Evolutionary conservation across 1,140 invertebrate species (phyloP).

Genomic region (Dufourea novaeangliae): DNA sequence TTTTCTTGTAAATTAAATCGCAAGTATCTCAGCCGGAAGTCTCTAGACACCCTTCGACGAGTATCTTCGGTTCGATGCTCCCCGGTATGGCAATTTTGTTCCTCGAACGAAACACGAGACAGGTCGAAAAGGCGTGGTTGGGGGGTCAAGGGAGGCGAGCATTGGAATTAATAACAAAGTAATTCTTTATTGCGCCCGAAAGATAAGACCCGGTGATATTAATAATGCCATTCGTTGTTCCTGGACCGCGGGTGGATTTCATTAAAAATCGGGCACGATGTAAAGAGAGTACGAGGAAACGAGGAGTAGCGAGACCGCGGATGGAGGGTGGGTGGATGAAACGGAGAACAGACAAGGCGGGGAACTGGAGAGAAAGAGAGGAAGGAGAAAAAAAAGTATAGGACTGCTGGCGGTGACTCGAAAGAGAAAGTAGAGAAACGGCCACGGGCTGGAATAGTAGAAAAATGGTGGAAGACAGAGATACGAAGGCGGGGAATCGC

Average conservation of each 20-base stretch:
- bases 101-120: background rate
- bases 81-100: background rate
- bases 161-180: slow-evolving; percentile 80
- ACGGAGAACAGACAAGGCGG: background rate
- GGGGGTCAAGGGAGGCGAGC: slow-evolving; percentile 15
- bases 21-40: slow-evolving; percentile 2
- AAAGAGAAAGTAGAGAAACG: slow-evolving; percentile 42
- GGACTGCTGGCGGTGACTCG: slow-evolving; percentile 19
- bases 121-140: background rate
- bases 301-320: slow-evolving; percentile 51
- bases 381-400: background rate
- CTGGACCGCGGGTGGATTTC: slow-evolving; percentile 73
- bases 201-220: slow-evolving; percentile 78
- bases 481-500: slow-evolving; percentile 50
- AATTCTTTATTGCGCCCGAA: slow-evolving; percentile 78
- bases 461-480: slow-evolving; percentile 48
- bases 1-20: slow-evolving; percentile 20
- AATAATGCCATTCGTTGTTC: slow-evolving; percentile 76
- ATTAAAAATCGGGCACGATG: slow-evolving; percentile 74
- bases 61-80: slow-evolving; percentile 10
- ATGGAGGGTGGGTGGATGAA: slow-evolving; percentile 47
- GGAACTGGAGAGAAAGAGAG: slow-evolving; percentile 44
- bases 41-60: background rate
- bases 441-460: slow-evolving; percentile 37
- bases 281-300: slow-evolving; percentile 33